Evolutionary conservation across 2,113 vertebrate species (phyloP).

Genomic region (Orycteropus afer): DNA sequence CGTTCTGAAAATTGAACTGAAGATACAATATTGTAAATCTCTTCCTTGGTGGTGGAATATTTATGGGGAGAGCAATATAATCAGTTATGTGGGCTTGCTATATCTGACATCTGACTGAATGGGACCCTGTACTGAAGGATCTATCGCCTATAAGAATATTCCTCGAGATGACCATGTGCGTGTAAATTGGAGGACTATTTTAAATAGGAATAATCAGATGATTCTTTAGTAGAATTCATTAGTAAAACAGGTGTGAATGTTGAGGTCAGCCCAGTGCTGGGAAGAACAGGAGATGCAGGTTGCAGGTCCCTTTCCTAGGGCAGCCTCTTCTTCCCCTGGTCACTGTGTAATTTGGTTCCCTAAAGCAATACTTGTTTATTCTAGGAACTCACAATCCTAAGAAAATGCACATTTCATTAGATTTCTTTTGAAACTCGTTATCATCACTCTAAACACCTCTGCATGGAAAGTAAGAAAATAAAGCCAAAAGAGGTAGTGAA

Average conservation of each 20-base stretch:
- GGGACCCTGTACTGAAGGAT: slow-evolving; percentile 24
- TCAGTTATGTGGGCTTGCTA: slow-evolving; percentile 67
- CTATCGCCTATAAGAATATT: slow-evolving; percentile 42
- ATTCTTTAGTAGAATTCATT: not conserved
- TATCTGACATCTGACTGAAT: slow-evolving; percentile 57
- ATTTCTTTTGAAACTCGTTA: slow-evolving; percentile 68
- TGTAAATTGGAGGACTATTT: not conserved
- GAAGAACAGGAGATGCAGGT: not conserved
- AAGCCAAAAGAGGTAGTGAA: not conserved
- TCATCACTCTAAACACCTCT: slow-evolving; percentile 54
- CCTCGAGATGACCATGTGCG: not conserved
- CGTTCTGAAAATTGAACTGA: slow-evolving; percentile 80
- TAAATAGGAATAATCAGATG: not conserved
- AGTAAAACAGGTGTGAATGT: not conserved
- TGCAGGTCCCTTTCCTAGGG: not conserved
- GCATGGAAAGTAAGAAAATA: slow-evolving; percentile 34
- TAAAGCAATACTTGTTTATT: slow-evolving; percentile 42
- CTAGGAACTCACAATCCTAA: not conserved
- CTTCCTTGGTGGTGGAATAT: slow-evolving; percentile 74
- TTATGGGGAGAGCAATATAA: slow-evolving; percentile 70
- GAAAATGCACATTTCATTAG: slow-evolving; percentile 60
- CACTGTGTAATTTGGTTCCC: not conserved
- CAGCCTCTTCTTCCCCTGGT: not conserved
- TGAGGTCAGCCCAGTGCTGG: rapidly evolving
- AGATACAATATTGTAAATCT: slow-evolving; percentile 79